Evolutionary conservation across 23 tunicate species (phyloP).

Genomic region (Styela plicata): DNA sequence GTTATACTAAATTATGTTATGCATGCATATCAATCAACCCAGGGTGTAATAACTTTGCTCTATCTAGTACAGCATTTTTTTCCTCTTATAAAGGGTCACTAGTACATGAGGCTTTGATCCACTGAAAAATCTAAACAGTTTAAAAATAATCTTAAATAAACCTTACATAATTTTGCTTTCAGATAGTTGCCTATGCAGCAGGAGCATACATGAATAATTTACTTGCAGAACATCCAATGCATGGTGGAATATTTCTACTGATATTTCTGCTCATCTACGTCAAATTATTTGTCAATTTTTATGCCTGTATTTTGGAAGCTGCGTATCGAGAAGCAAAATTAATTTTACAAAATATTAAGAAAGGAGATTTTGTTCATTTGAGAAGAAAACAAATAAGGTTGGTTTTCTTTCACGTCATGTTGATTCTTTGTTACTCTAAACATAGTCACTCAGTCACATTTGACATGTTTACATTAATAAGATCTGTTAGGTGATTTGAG

Average conservation of each 20-base stretch:
- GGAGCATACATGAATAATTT: constrained; percentile 63
- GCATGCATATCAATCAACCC: too few species aligned
- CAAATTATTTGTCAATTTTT: constrained; percentile 60
- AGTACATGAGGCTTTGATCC: too few species aligned
- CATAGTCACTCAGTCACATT: too few species aligned
- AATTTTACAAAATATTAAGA: constrained; percentile 39
- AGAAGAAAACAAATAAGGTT: constrained; percentile 63
- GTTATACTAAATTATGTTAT: too few species aligned
- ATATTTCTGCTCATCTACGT: constrained; percentile 39
- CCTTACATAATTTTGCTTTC: neutral
- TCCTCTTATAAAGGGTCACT: too few species aligned
- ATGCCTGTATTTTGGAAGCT: constrained; percentile 53
- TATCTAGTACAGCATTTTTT: neutral
- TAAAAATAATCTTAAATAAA: neutral
- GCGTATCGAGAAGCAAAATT: constrained; percentile 54
- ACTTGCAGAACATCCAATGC: constrained; percentile 39
- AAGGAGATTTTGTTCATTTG: constrained; percentile 35
- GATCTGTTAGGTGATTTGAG: too few species aligned
- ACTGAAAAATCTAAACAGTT: neutral
- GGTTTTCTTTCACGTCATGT: neutral
- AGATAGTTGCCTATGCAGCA: constrained; percentile 70
- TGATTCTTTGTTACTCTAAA: too few species aligned
- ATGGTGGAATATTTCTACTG: constrained; percentile 42
- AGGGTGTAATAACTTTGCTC: neutral
- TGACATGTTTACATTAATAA: too few species aligned